phyloP scores from a whole-genome alignment of 2,888 invertebrate species.

The Nomada ruficornis region DNA sequence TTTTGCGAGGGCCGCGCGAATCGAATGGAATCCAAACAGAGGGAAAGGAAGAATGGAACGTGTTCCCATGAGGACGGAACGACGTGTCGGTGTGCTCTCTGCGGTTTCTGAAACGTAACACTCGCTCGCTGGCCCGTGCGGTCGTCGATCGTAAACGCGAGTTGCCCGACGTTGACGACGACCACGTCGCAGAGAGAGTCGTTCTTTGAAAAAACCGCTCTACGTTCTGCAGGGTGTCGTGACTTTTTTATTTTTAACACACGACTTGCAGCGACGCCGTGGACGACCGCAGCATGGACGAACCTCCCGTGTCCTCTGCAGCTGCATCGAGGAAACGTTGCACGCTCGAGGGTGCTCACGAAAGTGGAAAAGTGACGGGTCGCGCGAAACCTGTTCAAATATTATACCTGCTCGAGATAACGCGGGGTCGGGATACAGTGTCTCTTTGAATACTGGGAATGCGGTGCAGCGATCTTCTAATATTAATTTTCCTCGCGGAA shows the following conservation, averaged over 20 bases:
- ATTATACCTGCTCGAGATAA: slow-evolving; percentile 12
- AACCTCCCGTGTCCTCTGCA: slow-evolving; percentile 15
- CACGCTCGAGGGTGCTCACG: slow-evolving; percentile 45
- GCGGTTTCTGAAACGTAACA: slow-evolving; percentile 74
- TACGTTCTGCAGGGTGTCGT: slow-evolving; percentile 26
- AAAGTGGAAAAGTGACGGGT: slow-evolving; percentile 39
- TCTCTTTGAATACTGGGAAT: not conserved
- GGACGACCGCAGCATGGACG: slow-evolving; percentile 38
- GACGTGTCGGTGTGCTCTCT: slow-evolving; percentile 56
- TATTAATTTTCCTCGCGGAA: not conserved
- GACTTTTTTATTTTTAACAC: slow-evolving; percentile 51
- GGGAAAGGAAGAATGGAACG: slow-evolving; percentile 46
- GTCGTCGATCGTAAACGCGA: slow-evolving; percentile 65
- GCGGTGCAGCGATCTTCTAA: too few species aligned
- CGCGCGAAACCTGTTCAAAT: slow-evolving; percentile 27
- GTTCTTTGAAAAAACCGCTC: slow-evolving; percentile 33
- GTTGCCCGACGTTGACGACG: slow-evolving; percentile 51
- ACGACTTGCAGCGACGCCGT: slow-evolving; percentile 56
- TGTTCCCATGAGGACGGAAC: slow-evolving; percentile 65
- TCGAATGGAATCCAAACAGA: slow-evolving; percentile 51
- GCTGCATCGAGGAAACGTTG: slow-evolving; percentile 28
- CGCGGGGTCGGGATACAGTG: not conserved
- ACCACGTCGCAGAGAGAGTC: slow-evolving; percentile 43
- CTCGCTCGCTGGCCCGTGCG: slow-evolving; percentile 65
- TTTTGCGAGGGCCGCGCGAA: slow-evolving; percentile 14